These are phyloP conservation scores for Staurois parvus DNA, from an alignment of 2,797 vertebrate species.

Conservation along the genomic window DNA sequence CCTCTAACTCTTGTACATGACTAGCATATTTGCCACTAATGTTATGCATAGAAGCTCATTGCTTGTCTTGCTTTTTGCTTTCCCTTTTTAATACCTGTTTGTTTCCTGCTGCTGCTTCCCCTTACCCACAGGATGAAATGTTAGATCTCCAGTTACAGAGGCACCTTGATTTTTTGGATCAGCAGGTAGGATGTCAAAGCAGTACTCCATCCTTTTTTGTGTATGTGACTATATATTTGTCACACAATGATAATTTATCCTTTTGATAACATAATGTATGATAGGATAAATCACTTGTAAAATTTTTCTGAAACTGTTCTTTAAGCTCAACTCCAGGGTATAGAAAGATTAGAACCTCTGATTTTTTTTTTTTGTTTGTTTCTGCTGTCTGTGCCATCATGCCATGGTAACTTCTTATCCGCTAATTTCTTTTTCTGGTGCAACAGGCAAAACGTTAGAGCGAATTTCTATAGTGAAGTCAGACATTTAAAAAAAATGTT, in stretches of 20 bases:
- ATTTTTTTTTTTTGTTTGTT: no score
- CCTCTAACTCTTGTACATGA: slow-evolving; percentile 11
- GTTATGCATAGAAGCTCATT: slow-evolving; percentile 18
- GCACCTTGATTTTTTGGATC: slow-evolving; percentile 97
- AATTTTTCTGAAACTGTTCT: background rate
- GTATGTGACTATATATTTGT: background rate
- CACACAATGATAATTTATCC: no score
- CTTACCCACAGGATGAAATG: slow-evolving; percentile 91
- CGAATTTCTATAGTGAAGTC: no score
- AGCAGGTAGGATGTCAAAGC: slow-evolving; percentile 90
- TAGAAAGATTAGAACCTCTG: background rate
- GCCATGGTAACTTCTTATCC: no score
- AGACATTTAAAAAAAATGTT: no score
- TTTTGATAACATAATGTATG: background rate
- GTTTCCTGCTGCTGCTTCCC: slow-evolving; percentile 75
- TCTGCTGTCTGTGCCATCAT: no score
- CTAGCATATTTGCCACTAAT: background rate
- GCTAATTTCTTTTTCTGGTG: background rate
- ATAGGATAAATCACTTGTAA: background rate
- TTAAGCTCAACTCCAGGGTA: background rate
- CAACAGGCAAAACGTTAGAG: no score
- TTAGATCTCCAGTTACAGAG: slow-evolving; percentile 98
- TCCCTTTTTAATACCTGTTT: slow-evolving; percentile 72
- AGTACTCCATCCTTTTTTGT: slow-evolving; percentile 60
- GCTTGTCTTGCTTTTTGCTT: slow-evolving; percentile 69